A percentile compares a stretch with the other conserved stretches of the same genome.
phyloP scores from a whole-genome alignment of 1,140 invertebrate species.

The Teleogryllus occipitalis region DNA sequence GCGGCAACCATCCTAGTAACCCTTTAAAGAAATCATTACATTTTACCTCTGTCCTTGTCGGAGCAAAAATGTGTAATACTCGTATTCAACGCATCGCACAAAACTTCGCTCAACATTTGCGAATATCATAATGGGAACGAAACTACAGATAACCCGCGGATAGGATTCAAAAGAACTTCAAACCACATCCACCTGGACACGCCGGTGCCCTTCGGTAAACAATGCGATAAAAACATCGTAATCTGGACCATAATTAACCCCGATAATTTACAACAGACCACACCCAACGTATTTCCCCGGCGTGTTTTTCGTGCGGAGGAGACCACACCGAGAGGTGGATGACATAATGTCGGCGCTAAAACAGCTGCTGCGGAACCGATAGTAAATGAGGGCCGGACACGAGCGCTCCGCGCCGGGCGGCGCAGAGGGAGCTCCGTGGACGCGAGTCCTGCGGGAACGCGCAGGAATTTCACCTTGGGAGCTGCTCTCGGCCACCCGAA shows the following conservation, averaged over 20 bases:
- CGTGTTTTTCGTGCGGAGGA: neutral
- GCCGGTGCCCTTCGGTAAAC: neutral
- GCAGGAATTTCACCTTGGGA: neutral
- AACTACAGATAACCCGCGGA: no score
- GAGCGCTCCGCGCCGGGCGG: no score
- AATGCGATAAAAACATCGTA: slow-evolving; percentile 1
- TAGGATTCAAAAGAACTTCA: no score
- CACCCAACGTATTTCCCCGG: neutral
- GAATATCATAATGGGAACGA: no score
- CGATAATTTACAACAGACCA: slow-evolving; percentile 1
- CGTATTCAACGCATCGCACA: no score
- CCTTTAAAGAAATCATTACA: no score
- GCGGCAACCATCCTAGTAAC: no score
- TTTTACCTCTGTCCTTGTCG: no score
- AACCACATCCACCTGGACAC: neutral
- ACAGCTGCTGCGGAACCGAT: slow-evolving; percentile 2
- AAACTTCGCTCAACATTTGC: no score
- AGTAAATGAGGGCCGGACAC: neutral
- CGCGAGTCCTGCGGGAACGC: neutral
- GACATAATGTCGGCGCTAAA: neutral
- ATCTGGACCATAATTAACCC: slow-evolving; percentile 1
- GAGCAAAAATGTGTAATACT: no score
- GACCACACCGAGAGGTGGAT: neutral
- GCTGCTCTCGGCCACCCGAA: no score
- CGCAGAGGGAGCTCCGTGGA: neutral